Evolutionary conservation across 2,888 invertebrate species (phyloP), one percentile per base, ranked within the genome.

Genomic region (Vanessa cardui): DNA sequence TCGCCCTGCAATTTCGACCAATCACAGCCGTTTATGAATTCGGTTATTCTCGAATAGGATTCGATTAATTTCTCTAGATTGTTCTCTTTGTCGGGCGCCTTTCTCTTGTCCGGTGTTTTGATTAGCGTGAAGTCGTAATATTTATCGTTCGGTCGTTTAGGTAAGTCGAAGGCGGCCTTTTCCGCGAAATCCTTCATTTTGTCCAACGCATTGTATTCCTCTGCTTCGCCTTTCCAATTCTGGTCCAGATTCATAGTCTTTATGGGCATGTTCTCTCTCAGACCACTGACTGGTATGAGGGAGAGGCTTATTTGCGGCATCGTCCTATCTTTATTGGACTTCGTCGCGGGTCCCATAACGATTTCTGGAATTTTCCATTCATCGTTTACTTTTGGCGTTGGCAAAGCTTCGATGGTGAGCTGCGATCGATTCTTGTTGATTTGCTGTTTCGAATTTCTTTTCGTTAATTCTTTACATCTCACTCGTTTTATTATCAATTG

Each of bases 181-280:
- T 93, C 92, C 9, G 93, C 92, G 77, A 93, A 93, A 67, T 92
- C 88, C 74, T 92, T 92, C 90, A 93, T 93, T 84, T 92, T 93
- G 45, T 93, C 93, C 65, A 93, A 70, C 0, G 93, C 93, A 70
- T 93, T 93, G 73, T 93, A 93, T 77, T 93, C 87, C 39, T 90
- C 89, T 0, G 80, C 73, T 1, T 87, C 87, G 46, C 86, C 87
- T 68, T 85, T 87, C 85, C 88, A 89, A 1, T 81, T 79, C 67
- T 86, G 85, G 72, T 90, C 87, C 63, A 85, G 82, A 71, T 82
- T 86, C 16, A 88, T 73, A 0, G 86, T 83, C 79, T 90, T 89
- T 49, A 90, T 83, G 0, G 90, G 89, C 0, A 83, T 82, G 56
- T 88, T 86, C 65, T 89, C 88, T 81, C 90, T 90, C 0, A 87